Evolutionary conservation across 2,113 vertebrate species (phyloP), one percentile per base, ranked within the genome.

Genomic region (Apus apus): DNA sequence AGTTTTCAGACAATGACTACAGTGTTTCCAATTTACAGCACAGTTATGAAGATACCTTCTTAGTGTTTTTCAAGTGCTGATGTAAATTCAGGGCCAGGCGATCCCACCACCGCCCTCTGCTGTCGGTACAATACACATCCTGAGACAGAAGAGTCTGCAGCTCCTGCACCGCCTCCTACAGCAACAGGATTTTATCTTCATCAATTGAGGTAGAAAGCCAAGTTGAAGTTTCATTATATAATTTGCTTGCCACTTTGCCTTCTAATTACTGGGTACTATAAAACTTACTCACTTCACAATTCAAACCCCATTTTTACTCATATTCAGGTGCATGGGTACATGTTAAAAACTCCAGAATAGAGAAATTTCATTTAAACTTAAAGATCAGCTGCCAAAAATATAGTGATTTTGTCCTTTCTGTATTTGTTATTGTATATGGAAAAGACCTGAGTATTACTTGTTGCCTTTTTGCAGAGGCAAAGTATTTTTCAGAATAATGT

Each of bases 21-120:
- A 76, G 81, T 4, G 48, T 77, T 65, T 36, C 56, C 74, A 74
- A 73, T n/a, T 15, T 5, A 10, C 25, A 56, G 53, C 16, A 57
- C 48, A 58, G 30, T 4, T 46, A 29, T 27, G 15, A 34, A 60
- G 8, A 22, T 97, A 99, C 99, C 97, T 98, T 97, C 81, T 98
- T 97, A 0, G 96, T 97, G 79, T 96, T 98, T 94, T 99, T 99
- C 61, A 99, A 94, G 95, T 99, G 99, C 94, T 99, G 99, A 61
- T 99, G 99, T 29, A 99, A 97, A 96, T 99, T 99, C 29, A 99
- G 98, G 6, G 99, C 99, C 46, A 99, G 98, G 15, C 99, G 98
- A 85, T 99, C 99, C 99, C 99, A 99, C 99, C 99, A 99, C 10
- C 98, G 98, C 61, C 99, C 99, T 89, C 99, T 98, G 96, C 98